Conservation (phyloP, 2,888 invertebrate genomes). For the Protophormia terraenovae region DNA sequence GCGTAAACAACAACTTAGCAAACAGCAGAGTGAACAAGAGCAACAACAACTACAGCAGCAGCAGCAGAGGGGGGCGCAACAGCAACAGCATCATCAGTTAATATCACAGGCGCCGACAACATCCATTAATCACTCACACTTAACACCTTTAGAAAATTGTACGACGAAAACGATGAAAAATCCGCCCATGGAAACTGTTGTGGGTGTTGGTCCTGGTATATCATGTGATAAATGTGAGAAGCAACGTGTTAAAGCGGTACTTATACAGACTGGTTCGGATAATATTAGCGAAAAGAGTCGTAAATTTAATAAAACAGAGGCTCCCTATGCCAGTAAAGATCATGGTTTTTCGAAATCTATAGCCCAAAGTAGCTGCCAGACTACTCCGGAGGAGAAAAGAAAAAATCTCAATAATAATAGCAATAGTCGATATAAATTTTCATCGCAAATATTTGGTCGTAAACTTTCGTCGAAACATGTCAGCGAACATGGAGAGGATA, state of each 20-base stretch:
- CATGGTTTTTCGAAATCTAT: constrained; percentile 59
- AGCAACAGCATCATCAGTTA: constrained; percentile 4
- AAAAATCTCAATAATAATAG: constrained; percentile 59
- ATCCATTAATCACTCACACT: constrained; percentile 11
- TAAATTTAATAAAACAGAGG: constrained; percentile 53
- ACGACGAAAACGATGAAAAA: constrained; percentile 30
- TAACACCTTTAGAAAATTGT: constrained; percentile 48
- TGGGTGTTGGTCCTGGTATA: background rate
- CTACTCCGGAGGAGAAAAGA: constrained; percentile 61
- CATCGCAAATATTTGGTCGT: constrained; percentile 68
- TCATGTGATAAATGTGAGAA: constrained; percentile 63
- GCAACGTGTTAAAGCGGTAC: constrained; percentile 61
- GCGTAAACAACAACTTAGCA: constrained; percentile 50
- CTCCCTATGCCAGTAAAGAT: constrained; percentile 49
- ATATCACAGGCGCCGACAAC: background rate
- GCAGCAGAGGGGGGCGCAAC: background rate
- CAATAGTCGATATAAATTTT: constrained; percentile 64
- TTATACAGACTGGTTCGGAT: constrained; percentile 60
- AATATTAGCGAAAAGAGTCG: constrained; percentile 63
- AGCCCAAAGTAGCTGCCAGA: constrained; percentile 63
- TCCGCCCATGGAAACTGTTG: background rate
- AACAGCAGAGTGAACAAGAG: constrained; percentile 30
- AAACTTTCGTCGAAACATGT: constrained; percentile 64
- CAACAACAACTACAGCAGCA: constrained; percentile 21
- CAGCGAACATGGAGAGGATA: constrained; percentile 70